Conservation (phyloP, 2,797 vertebrate genomes). For the Microcaecilia unicolor region DNA sequence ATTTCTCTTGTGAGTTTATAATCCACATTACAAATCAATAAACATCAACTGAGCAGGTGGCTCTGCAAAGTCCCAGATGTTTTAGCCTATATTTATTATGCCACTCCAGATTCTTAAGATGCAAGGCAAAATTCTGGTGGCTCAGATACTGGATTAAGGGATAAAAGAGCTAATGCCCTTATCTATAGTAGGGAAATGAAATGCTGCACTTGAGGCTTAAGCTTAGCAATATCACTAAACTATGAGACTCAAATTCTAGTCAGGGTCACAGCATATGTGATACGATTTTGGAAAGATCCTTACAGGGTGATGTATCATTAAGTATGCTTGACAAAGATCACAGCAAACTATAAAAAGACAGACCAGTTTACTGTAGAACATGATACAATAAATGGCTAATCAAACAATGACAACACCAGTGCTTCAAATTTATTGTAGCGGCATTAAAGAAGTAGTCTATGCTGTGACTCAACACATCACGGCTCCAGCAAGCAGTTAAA, state of each 20-base stretch:
- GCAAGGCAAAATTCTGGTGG: neutral
- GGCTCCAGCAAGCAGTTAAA: too few species aligned
- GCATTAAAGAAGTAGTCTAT: too few species aligned
- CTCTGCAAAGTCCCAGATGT: conserved; percentile 9
- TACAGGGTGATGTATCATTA: neutral
- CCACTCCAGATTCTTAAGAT: neutral
- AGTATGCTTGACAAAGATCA: neutral
- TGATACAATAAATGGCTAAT: neutral
- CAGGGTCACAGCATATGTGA: neutral
- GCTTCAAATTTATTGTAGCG: too few species aligned
- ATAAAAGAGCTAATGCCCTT: neutral
- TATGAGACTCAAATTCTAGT: neutral
- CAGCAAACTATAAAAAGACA: neutral
- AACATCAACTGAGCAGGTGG: conserved; percentile 16
- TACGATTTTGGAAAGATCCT: neutral
- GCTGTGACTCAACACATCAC: too few species aligned
- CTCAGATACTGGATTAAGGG: neutral
- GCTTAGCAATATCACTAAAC: neutral
- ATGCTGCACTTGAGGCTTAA: neutral
- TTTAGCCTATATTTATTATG: neutral
- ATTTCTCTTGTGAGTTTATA: neutral
- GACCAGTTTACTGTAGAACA: neutral
- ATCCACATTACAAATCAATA: conserved; percentile 26
- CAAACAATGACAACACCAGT: neutral
- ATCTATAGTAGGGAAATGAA: neutral